phyloP scores from a whole-genome alignment of 2,888 invertebrate species.

The Orthosia gracilis region DNA sequence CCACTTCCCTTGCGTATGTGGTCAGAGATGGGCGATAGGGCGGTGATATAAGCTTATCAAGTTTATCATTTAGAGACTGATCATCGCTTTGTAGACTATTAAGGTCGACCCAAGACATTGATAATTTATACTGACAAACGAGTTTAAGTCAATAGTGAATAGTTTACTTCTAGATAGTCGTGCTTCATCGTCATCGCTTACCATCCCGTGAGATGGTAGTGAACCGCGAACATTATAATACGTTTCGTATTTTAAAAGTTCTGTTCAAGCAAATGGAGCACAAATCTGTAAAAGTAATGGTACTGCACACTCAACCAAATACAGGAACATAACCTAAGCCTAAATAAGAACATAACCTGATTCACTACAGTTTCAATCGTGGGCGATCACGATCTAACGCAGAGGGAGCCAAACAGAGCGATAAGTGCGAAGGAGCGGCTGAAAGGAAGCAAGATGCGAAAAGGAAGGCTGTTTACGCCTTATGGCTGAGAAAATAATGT shows the following conservation, averaged over 20 bases:
- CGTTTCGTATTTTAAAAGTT: background rate
- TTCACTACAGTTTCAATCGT: conserved; percentile 19
- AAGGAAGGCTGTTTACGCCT: background rate
- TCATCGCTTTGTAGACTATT: too few relatives aligned
- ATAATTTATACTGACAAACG: too few relatives aligned
- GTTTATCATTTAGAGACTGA: background rate
- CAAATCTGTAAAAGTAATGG: conserved; percentile 23
- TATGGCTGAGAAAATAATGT: background rate
- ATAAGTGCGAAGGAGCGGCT: background rate
- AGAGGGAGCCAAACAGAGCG: background rate
- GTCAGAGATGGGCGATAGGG: background rate
- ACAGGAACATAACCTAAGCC: too few relatives aligned
- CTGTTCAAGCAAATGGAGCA: background rate
- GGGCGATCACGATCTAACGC: conserved; percentile 16
- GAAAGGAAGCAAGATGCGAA: background rate
- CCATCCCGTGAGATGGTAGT: too few relatives aligned
- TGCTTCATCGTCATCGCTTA: too few relatives aligned
- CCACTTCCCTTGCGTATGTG: background rate
- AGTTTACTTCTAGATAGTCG: too few relatives aligned
- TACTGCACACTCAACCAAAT: conserved; percentile 9
- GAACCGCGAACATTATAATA: too few relatives aligned
- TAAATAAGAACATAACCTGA: conserved; percentile 35
- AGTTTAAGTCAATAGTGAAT: too few relatives aligned
- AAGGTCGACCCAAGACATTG: too few relatives aligned
- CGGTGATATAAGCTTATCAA: background rate